Conservation (phyloP, 2,888 invertebrate species). For the Villa cingulata region DNA sequence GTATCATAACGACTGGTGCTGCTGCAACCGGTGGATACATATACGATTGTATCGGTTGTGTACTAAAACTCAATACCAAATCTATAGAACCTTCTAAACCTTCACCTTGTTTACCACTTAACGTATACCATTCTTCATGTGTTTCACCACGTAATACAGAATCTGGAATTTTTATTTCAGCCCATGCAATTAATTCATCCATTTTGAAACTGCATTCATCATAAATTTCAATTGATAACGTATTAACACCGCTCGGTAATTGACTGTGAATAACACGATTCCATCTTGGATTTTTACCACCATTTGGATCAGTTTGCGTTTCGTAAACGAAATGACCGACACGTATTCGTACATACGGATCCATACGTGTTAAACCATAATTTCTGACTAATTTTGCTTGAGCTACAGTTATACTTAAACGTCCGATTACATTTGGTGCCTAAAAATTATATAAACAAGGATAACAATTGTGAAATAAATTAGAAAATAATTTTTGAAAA, state of each 20-base stretch:
- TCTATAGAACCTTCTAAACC: constrained; percentile 88
- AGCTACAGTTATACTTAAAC: constrained; percentile 71
- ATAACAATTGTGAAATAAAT: not conserved
- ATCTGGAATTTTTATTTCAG: constrained; percentile 74
- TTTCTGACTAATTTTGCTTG: constrained; percentile 89
- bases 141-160: constrained; percentile 77
- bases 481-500: not conserved
- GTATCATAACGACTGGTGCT: constrained; percentile 57
- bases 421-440: constrained; percentile 38
- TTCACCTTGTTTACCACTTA: constrained; percentile 91
- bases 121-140: constrained; percentile 86
- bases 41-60: constrained; percentile 36
- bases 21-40: constrained; percentile 40
- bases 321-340: constrained; percentile 92
- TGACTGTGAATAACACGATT: constrained; percentile 73
- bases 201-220: constrained; percentile 94
- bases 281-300: constrained; percentile 91
- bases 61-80: constrained; percentile 63
- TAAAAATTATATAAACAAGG: no score
- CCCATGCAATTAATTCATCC: constrained; percentile 93
- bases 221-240: constrained; percentile 84
- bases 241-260: constrained; percentile 76
- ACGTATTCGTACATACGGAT: constrained; percentile 84
- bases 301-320: constrained; percentile 88
- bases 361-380: constrained; percentile 91